phyloP scores from a whole-genome alignment of 1,140 invertebrate genomes.

The Drosophila albomicans region DNA sequence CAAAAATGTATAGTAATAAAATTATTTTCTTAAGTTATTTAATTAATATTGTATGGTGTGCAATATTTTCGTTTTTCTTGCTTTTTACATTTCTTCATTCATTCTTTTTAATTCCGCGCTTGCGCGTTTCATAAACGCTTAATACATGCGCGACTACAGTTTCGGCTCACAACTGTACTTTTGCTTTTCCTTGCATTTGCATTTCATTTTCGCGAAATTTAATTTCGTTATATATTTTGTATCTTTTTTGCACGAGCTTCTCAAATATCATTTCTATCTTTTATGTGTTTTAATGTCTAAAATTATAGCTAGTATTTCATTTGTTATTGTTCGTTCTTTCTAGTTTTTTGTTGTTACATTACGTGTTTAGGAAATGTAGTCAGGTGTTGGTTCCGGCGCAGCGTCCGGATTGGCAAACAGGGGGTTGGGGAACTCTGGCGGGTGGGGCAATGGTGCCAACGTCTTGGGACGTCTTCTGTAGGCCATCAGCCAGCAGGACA shows the following conservation, averaged over 20 bases:
- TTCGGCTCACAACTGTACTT: slow-evolving; percentile 75
- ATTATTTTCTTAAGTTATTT: slow-evolving; percentile 75
- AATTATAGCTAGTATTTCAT: slow-evolving; percentile 67
- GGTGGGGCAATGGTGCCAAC: slow-evolving; percentile 95
- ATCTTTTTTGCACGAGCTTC: slow-evolving; percentile 77
- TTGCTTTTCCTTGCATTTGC: slow-evolving; percentile 57
- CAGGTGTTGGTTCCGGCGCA: slow-evolving; percentile 86
- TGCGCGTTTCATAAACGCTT: slow-evolving; percentile 49
- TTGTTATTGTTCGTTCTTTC: slow-evolving; percentile 47
- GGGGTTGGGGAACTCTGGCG: slow-evolving; percentile 97
- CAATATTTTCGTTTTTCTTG: slow-evolving; percentile 38
- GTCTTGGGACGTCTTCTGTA: slow-evolving; percentile 94
- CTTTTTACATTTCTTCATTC: slow-evolving; percentile 63
- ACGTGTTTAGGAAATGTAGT: slow-evolving; percentile 80
- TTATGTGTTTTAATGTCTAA: slow-evolving; percentile 51
- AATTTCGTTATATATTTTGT: slow-evolving; percentile 43
- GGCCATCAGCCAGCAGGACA: slow-evolving; percentile 97
- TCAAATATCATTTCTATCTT: slow-evolving; percentile 64
- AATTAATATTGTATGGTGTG: slow-evolving; percentile 44
- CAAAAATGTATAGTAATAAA: slow-evolving; percentile 64
- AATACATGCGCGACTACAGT: slow-evolving; percentile 26
- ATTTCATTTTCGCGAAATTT: slow-evolving; percentile 53
- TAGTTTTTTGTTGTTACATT: slow-evolving; percentile 47
- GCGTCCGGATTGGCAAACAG: slow-evolving; percentile 93
- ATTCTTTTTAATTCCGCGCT: slow-evolving; percentile 45